Base-by-base conservation (phyloP, 2,113 vertebrate genomes). In the Hymenochirus boettgeri region DNA sequence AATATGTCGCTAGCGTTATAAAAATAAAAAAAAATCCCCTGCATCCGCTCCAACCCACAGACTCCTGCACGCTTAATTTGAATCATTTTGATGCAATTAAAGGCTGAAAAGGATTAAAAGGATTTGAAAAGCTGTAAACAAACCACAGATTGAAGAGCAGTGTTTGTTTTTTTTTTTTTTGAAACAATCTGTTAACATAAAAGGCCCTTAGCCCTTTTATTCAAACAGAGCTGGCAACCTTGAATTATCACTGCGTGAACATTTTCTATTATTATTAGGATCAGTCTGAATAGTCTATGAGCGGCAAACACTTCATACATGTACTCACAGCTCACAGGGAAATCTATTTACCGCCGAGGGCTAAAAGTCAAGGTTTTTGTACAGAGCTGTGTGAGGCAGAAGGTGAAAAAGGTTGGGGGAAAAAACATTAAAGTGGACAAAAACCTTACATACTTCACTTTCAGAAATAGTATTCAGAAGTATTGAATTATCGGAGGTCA, bases 181-280 rank as follows among this genome's bases (percentile, higher is more conserved):
- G 65, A 69, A 69, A 69, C 65, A 69, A 69, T 69, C 65, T 69
- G 65, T 59, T 69, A 54, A 60, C 65, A 69, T 69, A 45, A 69
- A 69, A 60, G 60, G 65, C 65, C 65, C 57, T 69, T 47, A 69
- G 65, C 65, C 57, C 47, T 52, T n/a, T n/a, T 69, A 60, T 60
- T 69, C 57, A 69, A 51, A 69, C 65, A 42, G 55, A 58, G 65
- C 57, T 33, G 57, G 56, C 65, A 69, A 52, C 65, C 65, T 69
- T 69, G 56, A 69, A 69, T 69, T 69, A 69, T 52, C 47, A 53
- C 47, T 2, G 47, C 31, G 23, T 45, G 65, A 53, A 27, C 5
- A n/a, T 17, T n/a, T 53, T 69, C 56, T 47, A 69, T 69, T 69
- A 60, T 60, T 69, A 69, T 60, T 53, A n/a, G 56, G 65, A 59